Evolutionary conservation across 1,140 invertebrate genomes (phyloP), one percentile per base, ranked within the genome.

Genomic region (Diachasmimorpha longicaudata): DNA sequence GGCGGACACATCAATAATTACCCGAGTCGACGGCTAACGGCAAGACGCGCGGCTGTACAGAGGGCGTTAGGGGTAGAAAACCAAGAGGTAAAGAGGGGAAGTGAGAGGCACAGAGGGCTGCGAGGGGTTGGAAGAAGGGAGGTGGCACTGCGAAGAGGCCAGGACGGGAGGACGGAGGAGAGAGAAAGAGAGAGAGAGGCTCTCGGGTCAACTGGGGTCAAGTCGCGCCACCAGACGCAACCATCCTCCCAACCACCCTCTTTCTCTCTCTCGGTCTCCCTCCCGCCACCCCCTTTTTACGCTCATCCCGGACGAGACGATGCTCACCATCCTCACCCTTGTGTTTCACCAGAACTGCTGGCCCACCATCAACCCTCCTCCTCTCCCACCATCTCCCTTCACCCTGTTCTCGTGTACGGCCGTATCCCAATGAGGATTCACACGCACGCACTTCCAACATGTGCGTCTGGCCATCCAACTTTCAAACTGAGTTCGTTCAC

Each of bases 1-100:
- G 80, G 85, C 83, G 85, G 86, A 88, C 87, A 85, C 86, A 87
- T 87, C 86, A 87, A 88, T 88, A 88, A 88, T 88, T 88, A 88
- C 84, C 87, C 84, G 81, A 81, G 81, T 80, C 82, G 81, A 84
- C 83, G 82, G 83, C 81, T 77, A 48, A 83, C 82, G 83, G 85
- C 85, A 85, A 86, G 84, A 87, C 39, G 39, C 81, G 83, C 79
- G 21, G 37, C 31, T 44, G 23, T 68, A 36, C 46, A 79, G 84
- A 81, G 81, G 79, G 81, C 78, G 79, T 80, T 77, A 81, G 79
- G 79, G 78, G 77, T 80, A 79, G 81, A 76, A 74, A 79, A 69
- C 31, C 16, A 11, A 13, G 25, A 63, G 77, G 74, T 75, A 73
- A 67, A 71, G 70, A 52, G 14, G 67, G 52, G 36, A 21, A 52